Base-by-base conservation (phyloP, 2,113 vertebrate species). In the Mormoops blainvillei region DNA sequence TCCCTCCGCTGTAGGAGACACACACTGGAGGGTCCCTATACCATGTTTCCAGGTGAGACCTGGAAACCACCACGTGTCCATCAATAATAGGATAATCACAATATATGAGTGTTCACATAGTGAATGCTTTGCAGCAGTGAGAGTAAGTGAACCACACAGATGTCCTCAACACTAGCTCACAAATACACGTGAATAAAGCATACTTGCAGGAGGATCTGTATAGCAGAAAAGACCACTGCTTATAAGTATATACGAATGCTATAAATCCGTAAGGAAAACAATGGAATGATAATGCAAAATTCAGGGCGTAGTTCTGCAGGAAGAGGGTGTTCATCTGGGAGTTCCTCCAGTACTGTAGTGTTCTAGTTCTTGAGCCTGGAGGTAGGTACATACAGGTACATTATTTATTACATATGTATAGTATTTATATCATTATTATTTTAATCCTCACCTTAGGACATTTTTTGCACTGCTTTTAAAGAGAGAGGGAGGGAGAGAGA, bases 81-180 rank as follows among this genome's bases (percentile, higher is more conserved):
- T 15, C 41, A 3, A n/a, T 0, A 13, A 22, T 10, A 54, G 16
- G 54, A 0, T 10, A 2, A 20, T 15, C 38, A 52, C 61, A n/a
- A 4, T 1, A 36, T 0, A 14, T 13, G 26, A 13, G 61, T 2
- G 10, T 1, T 68, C 14, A 26, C 16, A 63, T 5, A 52, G 9
- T 12, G 22, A 54, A 41, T 11, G 50, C 31, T 19, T 20, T 0
- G 31, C 8, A 70, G 41, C 63, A 56, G 73, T 11, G 56, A 52
- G 22, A 54, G 54, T 2, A 13, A n/a, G n/a, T 5, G 14, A 48
- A 50, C n/a, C 3, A 38, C 1, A 58, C 4, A 50, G 50, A 80
- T 13, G 45, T 19, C 12, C 7, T 28, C 52, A 5, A 5, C 16
- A 11, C 63, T 15, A 38, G 8, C 67, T 74, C 71, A 74, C 36